Conservation (phyloP, 1,140 invertebrate genomes). For the Diachasma alloeum region DNA sequence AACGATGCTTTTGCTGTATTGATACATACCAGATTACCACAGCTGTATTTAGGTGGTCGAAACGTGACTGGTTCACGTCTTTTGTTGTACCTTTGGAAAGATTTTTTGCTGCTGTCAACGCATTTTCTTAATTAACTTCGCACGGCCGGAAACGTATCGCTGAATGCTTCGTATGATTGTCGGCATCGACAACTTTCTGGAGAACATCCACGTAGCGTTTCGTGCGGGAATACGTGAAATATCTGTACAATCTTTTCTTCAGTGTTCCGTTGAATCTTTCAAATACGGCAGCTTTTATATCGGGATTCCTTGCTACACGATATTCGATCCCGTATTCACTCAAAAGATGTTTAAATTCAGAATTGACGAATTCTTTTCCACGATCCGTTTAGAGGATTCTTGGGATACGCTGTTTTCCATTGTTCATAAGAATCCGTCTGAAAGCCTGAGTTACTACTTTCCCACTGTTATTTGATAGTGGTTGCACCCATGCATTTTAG, state of each 20-base stretch:
- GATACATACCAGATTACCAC: constrained; percentile 18
- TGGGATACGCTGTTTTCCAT: no score
- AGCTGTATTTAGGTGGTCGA: constrained; percentile 15
- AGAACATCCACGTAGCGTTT: no score
- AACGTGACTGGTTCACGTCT: neutral
- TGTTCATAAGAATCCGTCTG: neutral
- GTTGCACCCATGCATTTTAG: constrained; percentile 44
- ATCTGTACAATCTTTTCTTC: no score
- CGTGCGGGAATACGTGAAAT: no score
- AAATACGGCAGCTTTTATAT: no score
- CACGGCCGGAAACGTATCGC: constrained; percentile 5
- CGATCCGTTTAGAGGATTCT: neutral
- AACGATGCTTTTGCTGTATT: constrained; percentile 8
- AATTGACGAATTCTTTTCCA: neutral
- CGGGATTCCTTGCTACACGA: neutral
- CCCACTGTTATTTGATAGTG: neutral
- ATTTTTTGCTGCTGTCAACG: neutral
- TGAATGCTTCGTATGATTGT: neutral
- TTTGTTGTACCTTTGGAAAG: neutral
- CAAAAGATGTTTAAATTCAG: neutral
- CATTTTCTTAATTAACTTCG: no score
- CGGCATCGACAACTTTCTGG: no score
- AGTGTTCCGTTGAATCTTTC: no score
- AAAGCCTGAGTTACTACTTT: no score
- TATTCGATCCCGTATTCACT: neutral